A percentile compares a stretch with the other conserved stretches of the same genome.
Conservation (phyloP, 2,797 vertebrate species). For the Leptatherina wallacei region DNA sequence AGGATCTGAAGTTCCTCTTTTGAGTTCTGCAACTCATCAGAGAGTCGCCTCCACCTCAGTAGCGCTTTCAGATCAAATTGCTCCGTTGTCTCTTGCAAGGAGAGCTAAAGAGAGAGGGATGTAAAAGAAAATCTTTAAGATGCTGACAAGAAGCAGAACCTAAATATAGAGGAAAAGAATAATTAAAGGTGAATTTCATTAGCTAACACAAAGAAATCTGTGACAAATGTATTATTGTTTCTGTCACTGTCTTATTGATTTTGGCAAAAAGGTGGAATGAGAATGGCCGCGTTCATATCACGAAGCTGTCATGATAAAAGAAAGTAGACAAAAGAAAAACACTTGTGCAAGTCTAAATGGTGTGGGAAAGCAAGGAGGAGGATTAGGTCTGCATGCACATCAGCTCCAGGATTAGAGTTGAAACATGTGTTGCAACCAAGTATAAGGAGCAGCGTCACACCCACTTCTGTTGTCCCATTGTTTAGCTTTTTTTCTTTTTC, state of each 20-base stretch:
- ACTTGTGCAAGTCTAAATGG: constrained; percentile 47
- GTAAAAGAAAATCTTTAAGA: constrained; percentile 3
- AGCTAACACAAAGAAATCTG: constrained; percentile 3
- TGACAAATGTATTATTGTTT: not conserved
- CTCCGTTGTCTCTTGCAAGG: constrained; percentile 76
- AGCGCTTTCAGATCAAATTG: constrained; percentile 89
- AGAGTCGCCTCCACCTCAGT: constrained; percentile 90
- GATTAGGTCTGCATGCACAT: constrained; percentile 43
- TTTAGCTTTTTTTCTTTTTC: constrained; percentile 13
- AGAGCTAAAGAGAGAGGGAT: constrained; percentile 77
- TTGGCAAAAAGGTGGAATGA: constrained; percentile 17
- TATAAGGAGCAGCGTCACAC: constrained; percentile 6
- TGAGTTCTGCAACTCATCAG: constrained; percentile 90
- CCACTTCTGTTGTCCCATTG: constrained; percentile 13
- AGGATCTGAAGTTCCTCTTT: constrained; percentile 92
- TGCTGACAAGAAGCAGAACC: not conserved
- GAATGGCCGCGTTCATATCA: constrained; percentile 22
- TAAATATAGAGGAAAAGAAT: not conserved
- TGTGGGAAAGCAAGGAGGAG: constrained; percentile 47
- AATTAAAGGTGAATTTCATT: constrained; percentile 4
- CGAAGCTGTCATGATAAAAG: constrained; percentile 40
- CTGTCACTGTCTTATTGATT: constrained; percentile 23
- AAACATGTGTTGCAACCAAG: constrained; percentile 27
- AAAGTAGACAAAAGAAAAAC: constrained; percentile 44
- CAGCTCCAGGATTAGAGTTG: constrained; percentile 37